Base-by-base conservation (phyloP, 2,888 invertebrate species). In the Oxystoma pomonae region DNA sequence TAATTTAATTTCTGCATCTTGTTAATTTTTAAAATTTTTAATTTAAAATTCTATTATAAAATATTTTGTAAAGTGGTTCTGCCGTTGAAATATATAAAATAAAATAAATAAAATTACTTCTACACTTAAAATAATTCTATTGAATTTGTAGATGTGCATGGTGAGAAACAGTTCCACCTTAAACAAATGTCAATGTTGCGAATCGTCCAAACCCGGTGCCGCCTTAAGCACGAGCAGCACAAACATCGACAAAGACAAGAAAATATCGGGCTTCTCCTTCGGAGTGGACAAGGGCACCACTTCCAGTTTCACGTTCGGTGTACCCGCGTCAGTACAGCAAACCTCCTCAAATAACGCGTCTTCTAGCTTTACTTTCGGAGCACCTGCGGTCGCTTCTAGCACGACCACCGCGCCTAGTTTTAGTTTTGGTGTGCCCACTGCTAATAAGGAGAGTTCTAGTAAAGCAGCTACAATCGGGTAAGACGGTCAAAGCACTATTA, bases 111-210 rank as follows among this genome's bases (percentile, higher is more conserved):
- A n/a, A n/a, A n/a, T n/a, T n/a, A n/a, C n/a, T n/a, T n/a, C n/a
- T n/a, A n/a, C n/a, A n/a, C n/a, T n/a, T n/a, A n/a, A n/a, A n/a
- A n/a, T n/a, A n/a, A n/a, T n/a, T n/a, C n/a, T n/a, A n/a, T n/a
- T n/a, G n/a, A n/a, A n/a, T n/a, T n/a, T n/a, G n/a, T 17, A 66
- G 63, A 82, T 82, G 17, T 89, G 89, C 73, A 83, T 86, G 82
- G 81, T 87, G 0, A 80, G 81, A 61, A 89, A 89, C 73, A 67
- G 70, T 51, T 57, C 64, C 2, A 20, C 59, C 7, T 60, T 60
- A 19, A 61, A 55, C 3, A 82, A 81, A 66, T 88, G 88, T 75
- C 78, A 81, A 59, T 85, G 87, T 70, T 88, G 89, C 74, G 84
- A 83, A 67, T 81, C 84, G 60, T 73, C 78, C 0, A 86, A 83